Percentiles rank a stretch among this genome's conserved stretches.
Conservation (phyloP, 2,888 invertebrate species). For the Nesidiocoris tenuis region DNA sequence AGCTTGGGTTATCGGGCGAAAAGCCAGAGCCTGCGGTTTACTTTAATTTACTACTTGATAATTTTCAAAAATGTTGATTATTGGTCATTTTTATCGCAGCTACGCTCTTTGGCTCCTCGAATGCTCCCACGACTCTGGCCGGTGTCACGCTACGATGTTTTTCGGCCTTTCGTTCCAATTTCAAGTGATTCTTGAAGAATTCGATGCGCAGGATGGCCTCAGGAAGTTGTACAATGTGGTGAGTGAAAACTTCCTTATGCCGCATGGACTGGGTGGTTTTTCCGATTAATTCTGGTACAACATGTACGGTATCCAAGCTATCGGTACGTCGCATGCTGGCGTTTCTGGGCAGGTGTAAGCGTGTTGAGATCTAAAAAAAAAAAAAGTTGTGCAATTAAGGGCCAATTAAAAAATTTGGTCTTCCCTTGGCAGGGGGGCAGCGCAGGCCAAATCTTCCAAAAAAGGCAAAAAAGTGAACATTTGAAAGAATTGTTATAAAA, state of each 20-base stretch:
- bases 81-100: conserved; percentile 59
- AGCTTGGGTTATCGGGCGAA: too few species aligned
- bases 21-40: too few species aligned
- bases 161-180: conserved; percentile 94
- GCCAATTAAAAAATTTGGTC: too few species aligned
- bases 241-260: conserved; percentile 51
- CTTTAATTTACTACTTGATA: too few species aligned
- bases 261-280: neutral
- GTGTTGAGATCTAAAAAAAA: conserved; percentile 11
- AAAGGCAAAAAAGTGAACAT: too few species aligned
- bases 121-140: conserved; percentile 95
- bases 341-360: conserved; percentile 2
- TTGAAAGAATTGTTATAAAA: too few species aligned
- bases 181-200: conserved; percentile 87
- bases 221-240: conserved; percentile 92
- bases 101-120: conserved; percentile 94
- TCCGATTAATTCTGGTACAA: conserved; percentile 10
- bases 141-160: conserved; percentile 97
- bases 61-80: too few species aligned
- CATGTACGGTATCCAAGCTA: conserved; percentile 19
- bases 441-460: too few species aligned
- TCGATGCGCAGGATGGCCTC: conserved; percentile 91
- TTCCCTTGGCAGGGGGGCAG: too few species aligned
- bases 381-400: too few species aligned
- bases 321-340: neutral